These are phyloP conservation scores for Neodiprion fabricii DNA, from an alignment of 1,140 invertebrate species.

Conservation along the genomic window DNA sequence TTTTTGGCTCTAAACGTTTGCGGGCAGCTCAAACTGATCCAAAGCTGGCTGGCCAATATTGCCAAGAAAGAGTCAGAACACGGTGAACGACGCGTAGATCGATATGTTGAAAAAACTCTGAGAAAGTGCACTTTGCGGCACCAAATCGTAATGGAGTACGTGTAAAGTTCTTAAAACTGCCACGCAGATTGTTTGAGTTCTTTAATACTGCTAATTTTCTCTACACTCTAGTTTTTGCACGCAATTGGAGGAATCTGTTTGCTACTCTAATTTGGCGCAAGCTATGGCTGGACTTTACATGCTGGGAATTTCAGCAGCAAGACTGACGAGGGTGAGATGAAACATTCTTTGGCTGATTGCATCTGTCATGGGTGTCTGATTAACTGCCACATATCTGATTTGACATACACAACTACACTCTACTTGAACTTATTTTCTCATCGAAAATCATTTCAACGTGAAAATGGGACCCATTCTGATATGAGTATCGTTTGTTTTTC, in stretches of 20 bases:
- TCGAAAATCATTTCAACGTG: neutral
- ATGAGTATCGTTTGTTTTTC: neutral
- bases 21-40: neutral
- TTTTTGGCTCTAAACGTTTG: neutral
- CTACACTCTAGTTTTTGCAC: neutral
- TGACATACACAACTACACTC: neutral
- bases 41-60: neutral
- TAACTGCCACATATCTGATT: neutral
- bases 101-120: neutral
- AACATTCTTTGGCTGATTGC: no score
- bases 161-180: neutral
- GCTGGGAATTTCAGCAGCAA: neutral
- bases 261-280: neutral
- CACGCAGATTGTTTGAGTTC: no score
- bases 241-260: neutral
- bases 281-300: neutral
- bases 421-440: no score
- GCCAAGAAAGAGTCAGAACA: neutral
- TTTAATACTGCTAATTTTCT: neutral
- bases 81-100: neutral
- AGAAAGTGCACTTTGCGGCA: neutral
- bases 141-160: neutral
- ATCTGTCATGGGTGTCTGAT: neutral
- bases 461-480: no score
- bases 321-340: neutral